Percentiles rank a stretch among this genome's conserved stretches.
Conservation (phyloP, 1,140 invertebrate genomes). For the Bombyx mori region DNA sequence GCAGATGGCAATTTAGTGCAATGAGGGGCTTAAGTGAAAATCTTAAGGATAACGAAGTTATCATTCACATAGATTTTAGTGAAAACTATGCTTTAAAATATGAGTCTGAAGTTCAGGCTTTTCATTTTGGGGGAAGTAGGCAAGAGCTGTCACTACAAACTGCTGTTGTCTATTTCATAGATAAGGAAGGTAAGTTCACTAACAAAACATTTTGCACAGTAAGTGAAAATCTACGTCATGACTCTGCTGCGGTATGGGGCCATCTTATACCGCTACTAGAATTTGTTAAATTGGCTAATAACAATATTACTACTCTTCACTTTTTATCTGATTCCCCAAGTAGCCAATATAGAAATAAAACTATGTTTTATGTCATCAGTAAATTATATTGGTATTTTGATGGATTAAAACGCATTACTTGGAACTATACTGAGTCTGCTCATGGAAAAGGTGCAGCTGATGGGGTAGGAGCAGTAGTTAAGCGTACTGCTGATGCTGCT, state of each 20-base stretch:
- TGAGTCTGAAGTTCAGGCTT: slow-evolving; percentile 5
- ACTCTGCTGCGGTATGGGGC: slow-evolving; percentile 12
- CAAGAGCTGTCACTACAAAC: slow-evolving; percentile 11
- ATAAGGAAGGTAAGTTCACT: neutral
- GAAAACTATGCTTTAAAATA: slow-evolving; percentile 10
- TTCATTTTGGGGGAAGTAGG: slow-evolving; percentile 12
- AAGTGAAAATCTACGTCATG: slow-evolving; percentile 10
- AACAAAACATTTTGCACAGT: slow-evolving; percentile 11
- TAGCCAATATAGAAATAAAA: slow-evolving; percentile 11
- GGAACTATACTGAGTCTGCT: slow-evolving; percentile 12
- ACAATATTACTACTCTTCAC: slow-evolving; percentile 4
- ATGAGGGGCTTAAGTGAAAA: neutral
- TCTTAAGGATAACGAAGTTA: neutral
- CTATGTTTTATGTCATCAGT: slow-evolving; percentile 12
- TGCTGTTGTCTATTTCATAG: too few species aligned
- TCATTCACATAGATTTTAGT: slow-evolving; percentile 5
- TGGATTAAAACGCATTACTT: neutral
- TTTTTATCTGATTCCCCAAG: slow-evolving; percentile 12
- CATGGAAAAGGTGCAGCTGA: slow-evolving; percentile 18
- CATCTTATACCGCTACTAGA: slow-evolving; percentile 12
- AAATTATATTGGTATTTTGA: slow-evolving; percentile 2
- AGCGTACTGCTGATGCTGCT: slow-evolving; percentile 6
- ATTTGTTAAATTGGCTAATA: slow-evolving; percentile 2
- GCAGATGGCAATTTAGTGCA: neutral
- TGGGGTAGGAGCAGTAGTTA: slow-evolving; percentile 11